phyloP scores from a whole-genome alignment of 2,888 invertebrate species.

The Platycheirus rosarum region DNA sequence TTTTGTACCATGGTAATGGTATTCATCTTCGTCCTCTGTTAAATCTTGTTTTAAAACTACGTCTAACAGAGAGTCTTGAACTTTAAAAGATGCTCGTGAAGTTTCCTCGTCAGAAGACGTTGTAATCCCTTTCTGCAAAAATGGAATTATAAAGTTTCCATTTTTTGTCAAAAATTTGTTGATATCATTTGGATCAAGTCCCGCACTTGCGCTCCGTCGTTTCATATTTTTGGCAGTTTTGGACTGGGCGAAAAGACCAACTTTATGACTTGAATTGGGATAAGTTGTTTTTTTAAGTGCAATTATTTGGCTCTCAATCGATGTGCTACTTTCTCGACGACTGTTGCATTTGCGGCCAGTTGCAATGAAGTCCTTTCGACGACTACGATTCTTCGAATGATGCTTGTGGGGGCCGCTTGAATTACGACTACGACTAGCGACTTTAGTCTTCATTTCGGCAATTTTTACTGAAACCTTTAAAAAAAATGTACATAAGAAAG shows the following conservation, averaged over 20 bases:
- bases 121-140: slow-evolving; percentile 82
- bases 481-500: too few relatives aligned
- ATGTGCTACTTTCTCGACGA: slow-evolving; percentile 88
- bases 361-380: slow-evolving; percentile 79
- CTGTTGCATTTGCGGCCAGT: slow-evolving; percentile 79
- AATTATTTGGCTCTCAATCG: slow-evolving; percentile 90
- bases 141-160: slow-evolving; percentile 81
- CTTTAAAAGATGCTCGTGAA: slow-evolving; percentile 81
- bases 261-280: slow-evolving; percentile 80
- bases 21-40: slow-evolving; percentile 78
- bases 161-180: slow-evolving; percentile 80
- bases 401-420: slow-evolving; percentile 78
- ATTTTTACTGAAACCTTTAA: slow-evolving; percentile 88
- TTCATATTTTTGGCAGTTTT: slow-evolving; percentile 77
- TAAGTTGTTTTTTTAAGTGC: slow-evolving; percentile 82
- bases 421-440: slow-evolving; percentile 84
- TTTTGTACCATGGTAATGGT: slow-evolving; percentile 72
- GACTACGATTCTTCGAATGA: slow-evolving; percentile 78
- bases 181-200: slow-evolving; percentile 80
- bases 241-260: slow-evolving; percentile 80
- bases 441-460: slow-evolving; percentile 91
- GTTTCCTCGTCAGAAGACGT: slow-evolving; percentile 82
- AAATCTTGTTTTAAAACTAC: slow-evolving; percentile 80
- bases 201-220: slow-evolving; percentile 79
- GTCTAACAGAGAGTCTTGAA: slow-evolving; percentile 82